Evolutionary conservation across 2,797 vertebrate genomes (phyloP), one percentile per base, ranked within the genome.

Genomic region (Cirrhinus mrigala): DNA sequence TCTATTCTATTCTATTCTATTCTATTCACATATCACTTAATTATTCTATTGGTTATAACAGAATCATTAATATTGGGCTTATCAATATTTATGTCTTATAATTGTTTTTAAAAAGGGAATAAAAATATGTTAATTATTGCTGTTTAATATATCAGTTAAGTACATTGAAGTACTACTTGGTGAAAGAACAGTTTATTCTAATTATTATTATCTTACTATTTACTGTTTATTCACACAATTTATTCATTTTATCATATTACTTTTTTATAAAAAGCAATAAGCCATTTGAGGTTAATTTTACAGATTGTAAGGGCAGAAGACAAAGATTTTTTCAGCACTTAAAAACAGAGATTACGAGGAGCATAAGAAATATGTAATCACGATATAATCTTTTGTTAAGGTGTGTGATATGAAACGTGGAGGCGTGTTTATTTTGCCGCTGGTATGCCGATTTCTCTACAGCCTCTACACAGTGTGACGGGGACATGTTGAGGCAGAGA

Each of bases 401-500:
- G 20, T 75, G 10, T 68, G 46, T 8, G 50, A 48, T 58, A 40
- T 44, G 69, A 37, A 24, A 27, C 27, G 6, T 22, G 24, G 11
- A n/a, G 52, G 71, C 54, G 20, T 69, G 62, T 75, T 54, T 69
- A 15, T 29, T 40, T 18, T 71, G 74, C n/a, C 0, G 2, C 81
- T 27, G n/a, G n/a, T 48, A 46, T 9, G 40, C 15, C 11, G 11
- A 40, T 58, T 52, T 15, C 50, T 73, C 68, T 46, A n/a, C 71
- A 74, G 29, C 12, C 27, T 74, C 27, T 24, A 27, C 9, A 64
- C 50, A 75, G 50, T 80, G 37, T 75, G 70, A 81, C 58, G 58
- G 11, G 44, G 71, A 73, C 77, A 70, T 71, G 68, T 77, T 78
- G 56, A 64, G 56, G 54, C 64, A 78, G 37, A 44, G 24, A 79